Evolutionary conservation across 2,888 invertebrate species (phyloP), one percentile per base, ranked within the genome.

Genomic region (Hemithea aestivaria): DNA sequence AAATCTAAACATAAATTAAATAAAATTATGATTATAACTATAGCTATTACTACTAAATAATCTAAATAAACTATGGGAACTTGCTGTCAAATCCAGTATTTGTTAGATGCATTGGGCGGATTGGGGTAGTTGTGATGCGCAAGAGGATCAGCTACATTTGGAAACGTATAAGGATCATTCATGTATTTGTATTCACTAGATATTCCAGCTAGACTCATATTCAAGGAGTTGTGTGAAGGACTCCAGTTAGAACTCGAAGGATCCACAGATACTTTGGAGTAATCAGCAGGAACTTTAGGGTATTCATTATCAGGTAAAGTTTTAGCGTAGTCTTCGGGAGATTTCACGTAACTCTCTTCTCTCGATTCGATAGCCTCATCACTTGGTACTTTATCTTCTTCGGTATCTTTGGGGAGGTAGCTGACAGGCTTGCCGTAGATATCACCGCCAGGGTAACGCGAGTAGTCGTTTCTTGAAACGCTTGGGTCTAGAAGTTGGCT

Each of bases 181-280:
- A 87, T 87, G 48, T 87, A 87, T 48, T 87, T 87, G 45, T 87
- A 87, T 51, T 87, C 87, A 58, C 80, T 82, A 7, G 87, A 77
- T 20, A 88, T 56, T 2, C 87, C 84, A 16, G 81, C 70, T 12
- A 88, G 63, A 51, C 83, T 83, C 85, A 88, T 87, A 43, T 88
- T 88, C 24, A 88, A 58, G 7, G 87, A 76, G 50, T 78, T 82
- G 37, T 88, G 84, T 2, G 88, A 81, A 3, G 87, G 82, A 55
- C 82, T 88, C 88, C 88, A 88, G 54, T 89, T 90, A 1, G 90
- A 79, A 47, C 89, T 76, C 8, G 72, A 73, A 20, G 90, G 88
- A 58, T 90, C 90, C 8, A 69, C 62, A 9, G 87, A 51, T 23
- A 87, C 70, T 68, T 88, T 88, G 29, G 88, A 83, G 56, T 85